These are phyloP conservation scores for Tetraodon nigroviridis DNA, from an alignment of 2,113 vertebrate genomes.

Conservation along the genomic window DNA sequence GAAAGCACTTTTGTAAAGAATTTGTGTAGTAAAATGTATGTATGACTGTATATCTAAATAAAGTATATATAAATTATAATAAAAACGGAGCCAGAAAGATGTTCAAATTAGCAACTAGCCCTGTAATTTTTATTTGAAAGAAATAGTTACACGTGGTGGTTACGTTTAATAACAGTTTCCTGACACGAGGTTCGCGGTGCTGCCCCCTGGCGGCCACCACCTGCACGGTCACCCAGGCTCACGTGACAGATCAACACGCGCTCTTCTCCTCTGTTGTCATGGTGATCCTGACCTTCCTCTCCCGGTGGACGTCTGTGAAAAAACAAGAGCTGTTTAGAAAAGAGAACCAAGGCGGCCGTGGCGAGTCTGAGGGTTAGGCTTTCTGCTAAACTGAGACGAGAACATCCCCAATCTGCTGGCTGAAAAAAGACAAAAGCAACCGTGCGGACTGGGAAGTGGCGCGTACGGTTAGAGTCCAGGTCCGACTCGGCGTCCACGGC, in stretches of 20 bases:
- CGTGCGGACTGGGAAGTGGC: not conserved
- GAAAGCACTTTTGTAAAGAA: too few relatives aligned
- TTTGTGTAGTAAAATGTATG: too few relatives aligned
- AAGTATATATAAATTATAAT: too few relatives aligned
- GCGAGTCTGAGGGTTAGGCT: not conserved
- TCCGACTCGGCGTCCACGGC: conserved; percentile 34
- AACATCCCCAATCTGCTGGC: not conserved
- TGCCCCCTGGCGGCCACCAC: too few relatives aligned
- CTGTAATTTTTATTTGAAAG: too few relatives aligned
- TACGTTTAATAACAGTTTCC: too few relatives aligned
- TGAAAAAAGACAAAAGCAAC: not conserved
- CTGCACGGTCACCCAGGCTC: not conserved
- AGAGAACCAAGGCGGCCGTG: not conserved
- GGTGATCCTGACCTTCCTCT: conserved; percentile 53
- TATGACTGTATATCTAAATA: too few relatives aligned
- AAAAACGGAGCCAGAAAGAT: too few relatives aligned
- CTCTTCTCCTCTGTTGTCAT: conserved; percentile 33
- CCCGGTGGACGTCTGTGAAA: conserved; percentile 30
- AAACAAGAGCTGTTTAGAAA: not conserved
- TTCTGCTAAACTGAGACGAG: not conserved
- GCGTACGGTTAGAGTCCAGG: conserved; percentile 37
- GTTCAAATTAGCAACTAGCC: too few relatives aligned
- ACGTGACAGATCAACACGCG: conserved; percentile 8
- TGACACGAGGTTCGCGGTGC: too few relatives aligned
- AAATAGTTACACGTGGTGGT: too few relatives aligned